Evolutionary conservation across 2,888 invertebrate genomes (phyloP).

Genomic region (Meiosimyza platycephala): DNA sequence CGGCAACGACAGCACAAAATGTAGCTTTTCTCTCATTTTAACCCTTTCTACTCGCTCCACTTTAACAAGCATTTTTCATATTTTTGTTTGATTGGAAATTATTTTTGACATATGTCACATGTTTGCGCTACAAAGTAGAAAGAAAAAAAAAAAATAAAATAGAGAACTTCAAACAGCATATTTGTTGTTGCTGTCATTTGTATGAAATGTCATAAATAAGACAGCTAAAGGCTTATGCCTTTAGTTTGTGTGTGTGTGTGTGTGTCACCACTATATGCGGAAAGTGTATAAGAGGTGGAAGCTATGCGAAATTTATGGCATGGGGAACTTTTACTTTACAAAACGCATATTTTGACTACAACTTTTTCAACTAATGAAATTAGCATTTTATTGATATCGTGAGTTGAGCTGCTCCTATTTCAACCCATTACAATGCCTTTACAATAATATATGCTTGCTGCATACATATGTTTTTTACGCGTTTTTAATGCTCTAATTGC

Average conservation of each 20-base stretch:
- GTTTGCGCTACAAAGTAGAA: conserved; percentile 1
- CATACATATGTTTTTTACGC: conserved; percentile 46
- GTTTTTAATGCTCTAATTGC: conserved; percentile 51
- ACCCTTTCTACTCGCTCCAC: conserved; percentile 16
- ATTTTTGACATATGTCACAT: conserved; percentile 33
- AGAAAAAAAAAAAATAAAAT: conserved; percentile 11
- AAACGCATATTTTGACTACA: not conserved
- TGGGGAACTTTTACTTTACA: too few species aligned
- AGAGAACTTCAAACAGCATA: conserved; percentile 23
- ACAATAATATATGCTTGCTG: too few species aligned
- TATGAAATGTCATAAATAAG: conserved; percentile 20
- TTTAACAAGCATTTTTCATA: conserved; percentile 27
- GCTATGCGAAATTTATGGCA: too few species aligned
- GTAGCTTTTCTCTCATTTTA: conserved; percentile 23
- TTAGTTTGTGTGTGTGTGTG: not conserved
- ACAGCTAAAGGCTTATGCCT: not conserved
- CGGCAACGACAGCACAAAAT: not conserved
- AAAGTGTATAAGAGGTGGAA: too few species aligned
- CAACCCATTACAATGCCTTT: too few species aligned
- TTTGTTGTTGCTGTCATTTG: conserved; percentile 17
- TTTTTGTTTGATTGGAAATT: conserved; percentile 39
- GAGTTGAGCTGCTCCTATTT: not conserved
- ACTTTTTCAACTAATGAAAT: conserved; percentile 26
- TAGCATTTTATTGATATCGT: conserved; percentile 31
- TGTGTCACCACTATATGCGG: not conserved